phyloP scores from a whole-genome alignment of 1,140 invertebrate species.

The Charaxes varanes region DNA sequence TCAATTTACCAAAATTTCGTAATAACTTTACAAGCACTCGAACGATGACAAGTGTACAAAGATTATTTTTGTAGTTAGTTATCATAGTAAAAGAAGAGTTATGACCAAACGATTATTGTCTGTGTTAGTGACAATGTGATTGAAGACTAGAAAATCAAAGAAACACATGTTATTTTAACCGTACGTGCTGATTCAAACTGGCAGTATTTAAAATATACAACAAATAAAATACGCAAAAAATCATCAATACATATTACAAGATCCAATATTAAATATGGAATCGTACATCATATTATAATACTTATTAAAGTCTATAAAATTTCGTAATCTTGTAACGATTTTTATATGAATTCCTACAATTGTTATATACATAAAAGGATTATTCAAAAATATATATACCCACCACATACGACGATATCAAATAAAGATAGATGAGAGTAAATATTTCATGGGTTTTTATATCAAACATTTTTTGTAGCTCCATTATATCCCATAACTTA shows the following conservation, averaged over 20 bases:
- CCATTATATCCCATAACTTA: too few relatives aligned
- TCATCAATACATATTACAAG: constrained; percentile 5
- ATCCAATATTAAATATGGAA: constrained; percentile 8
- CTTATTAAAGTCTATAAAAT: constrained; percentile 40
- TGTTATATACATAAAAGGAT: constrained; percentile 58
- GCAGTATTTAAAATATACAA: constrained; percentile 5
- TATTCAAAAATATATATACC: constrained; percentile 56
- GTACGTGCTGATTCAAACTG: neutral
- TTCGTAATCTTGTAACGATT: constrained; percentile 51
- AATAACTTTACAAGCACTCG: too few relatives aligned
- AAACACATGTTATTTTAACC: neutral
- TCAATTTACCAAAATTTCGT: too few relatives aligned
- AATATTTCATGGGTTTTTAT: constrained; percentile 23
- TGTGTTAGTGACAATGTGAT: constrained; percentile 7
- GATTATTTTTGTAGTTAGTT: neutral
- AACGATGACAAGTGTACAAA: too few relatives aligned
- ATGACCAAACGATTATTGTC: neutral
- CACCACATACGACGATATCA: constrained; percentile 16
- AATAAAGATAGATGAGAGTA: constrained; percentile 12
- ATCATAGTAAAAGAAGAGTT: neutral
- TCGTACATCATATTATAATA: constrained; percentile 16
- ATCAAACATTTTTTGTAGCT: constrained; percentile 46
- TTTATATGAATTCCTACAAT: constrained; percentile 36
- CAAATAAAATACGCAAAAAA: constrained; percentile 4
- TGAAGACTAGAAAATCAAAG: neutral